phyloP scores from a whole-genome alignment of 2,113 vertebrate species.

The Charadrius vociferus region DNA sequence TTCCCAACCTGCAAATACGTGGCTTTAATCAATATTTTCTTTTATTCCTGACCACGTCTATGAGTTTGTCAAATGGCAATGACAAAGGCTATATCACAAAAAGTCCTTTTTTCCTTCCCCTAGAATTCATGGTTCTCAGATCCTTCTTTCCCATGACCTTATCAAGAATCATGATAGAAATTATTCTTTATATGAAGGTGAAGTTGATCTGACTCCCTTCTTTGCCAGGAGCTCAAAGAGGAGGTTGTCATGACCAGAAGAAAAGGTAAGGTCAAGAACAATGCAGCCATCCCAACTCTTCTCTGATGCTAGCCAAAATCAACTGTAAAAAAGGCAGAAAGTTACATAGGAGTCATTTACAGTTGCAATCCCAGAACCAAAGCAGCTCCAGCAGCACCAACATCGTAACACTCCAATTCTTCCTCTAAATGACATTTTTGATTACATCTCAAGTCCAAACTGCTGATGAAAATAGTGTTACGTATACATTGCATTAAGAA shows the following conservation, averaged over 20 bases:
- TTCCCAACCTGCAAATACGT: background rate
- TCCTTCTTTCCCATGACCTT: background rate
- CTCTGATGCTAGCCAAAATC: background rate
- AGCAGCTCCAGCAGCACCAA: background rate
- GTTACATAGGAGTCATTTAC: background rate
- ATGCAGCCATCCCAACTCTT: background rate
- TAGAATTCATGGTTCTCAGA: background rate
- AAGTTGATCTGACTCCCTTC: background rate
- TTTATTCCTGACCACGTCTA: background rate
- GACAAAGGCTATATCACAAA: background rate
- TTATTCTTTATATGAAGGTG: background rate
- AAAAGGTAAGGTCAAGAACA: background rate
- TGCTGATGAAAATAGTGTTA: background rate
- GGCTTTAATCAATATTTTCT: background rate
- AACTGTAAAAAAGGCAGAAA: background rate
- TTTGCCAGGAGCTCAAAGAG: background rate
- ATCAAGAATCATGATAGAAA: background rate
- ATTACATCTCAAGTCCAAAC: background rate
- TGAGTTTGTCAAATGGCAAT: background rate
- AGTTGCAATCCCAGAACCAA: background rate
- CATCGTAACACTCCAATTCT: background rate
- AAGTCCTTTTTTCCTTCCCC: background rate
- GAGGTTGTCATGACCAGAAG: background rate
- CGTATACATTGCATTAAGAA: background rate
- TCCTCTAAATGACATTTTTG: background rate